Conservation (phyloP, 2,797 vertebrate species). For the Taeniopygia guttata region DNA sequence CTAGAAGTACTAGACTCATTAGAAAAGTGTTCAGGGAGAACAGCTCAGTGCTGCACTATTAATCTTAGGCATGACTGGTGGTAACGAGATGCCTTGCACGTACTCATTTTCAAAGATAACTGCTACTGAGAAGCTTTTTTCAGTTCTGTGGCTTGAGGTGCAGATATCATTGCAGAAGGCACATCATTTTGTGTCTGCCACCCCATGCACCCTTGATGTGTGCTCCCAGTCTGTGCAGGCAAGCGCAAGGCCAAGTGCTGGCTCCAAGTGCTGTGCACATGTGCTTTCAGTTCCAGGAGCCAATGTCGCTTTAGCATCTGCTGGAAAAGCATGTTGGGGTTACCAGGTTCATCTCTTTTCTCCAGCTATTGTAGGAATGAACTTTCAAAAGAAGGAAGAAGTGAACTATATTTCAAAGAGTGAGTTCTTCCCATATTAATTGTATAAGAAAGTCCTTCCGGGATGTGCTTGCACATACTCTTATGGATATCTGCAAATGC, state of each 20-base stretch:
- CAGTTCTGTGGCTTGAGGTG: neutral
- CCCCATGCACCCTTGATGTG: neutral
- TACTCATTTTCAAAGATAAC: constrained; percentile 12
- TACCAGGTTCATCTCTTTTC: neutral
- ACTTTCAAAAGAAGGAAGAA: neutral
- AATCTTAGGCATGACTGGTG: constrained; percentile 4
- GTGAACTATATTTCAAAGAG: neutral
- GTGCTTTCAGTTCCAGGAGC: neutral
- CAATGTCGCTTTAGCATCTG: neutral
- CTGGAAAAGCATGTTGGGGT: neutral
- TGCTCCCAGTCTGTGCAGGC: neutral
- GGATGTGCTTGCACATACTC: neutral
- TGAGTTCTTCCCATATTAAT: neutral
- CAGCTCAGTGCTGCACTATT: constrained; percentile 10
- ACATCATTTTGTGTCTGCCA: neutral
- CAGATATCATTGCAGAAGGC: neutral
- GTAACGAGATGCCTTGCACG: neutral
- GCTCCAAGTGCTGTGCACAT: neutral
- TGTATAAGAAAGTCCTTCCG: neutral
- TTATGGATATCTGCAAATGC: neutral
- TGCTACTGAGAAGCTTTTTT: neutral
- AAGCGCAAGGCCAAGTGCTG: neutral
- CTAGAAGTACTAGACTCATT: constrained; percentile 31
- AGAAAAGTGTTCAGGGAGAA: neutral
- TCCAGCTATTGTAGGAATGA: neutral